Base-by-base conservation (phyloP, 1,140 invertebrate genomes). In the Asbolus verrucosus region DNA sequence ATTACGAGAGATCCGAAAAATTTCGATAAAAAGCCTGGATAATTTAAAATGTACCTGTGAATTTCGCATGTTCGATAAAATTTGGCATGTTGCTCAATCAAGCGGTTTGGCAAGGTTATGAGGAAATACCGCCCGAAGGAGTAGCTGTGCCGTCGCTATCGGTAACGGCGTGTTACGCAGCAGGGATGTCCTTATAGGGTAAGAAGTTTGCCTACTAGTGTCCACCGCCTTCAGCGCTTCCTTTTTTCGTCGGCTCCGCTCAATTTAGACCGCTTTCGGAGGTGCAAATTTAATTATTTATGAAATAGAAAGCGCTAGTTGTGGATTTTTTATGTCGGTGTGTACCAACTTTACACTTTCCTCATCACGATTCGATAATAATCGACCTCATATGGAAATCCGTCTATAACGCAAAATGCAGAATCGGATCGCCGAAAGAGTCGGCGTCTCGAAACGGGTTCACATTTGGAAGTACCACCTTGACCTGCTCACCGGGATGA, bases 141-240 rank as follows among this genome's bases (percentile, higher is more conserved):
- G 5, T 36, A 2, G 33, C 11, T 11, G n/a, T 36, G 33, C 33
- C 33, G 33, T 65, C 67, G 31, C 33, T 19, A 41, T 60, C 59
- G 14, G 54, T 38, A 46, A 54, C 31, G 54, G 65, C 70, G 65
- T 72, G 54, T 72, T 72, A 72, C 70, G 70, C 65, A 54, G 66
- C 38, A 38, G 59, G 38, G 30, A 61, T 65, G 31, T 67, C 70
- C 70, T 67, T 72, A 54, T 72, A 72, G 65, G 70, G 70, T 62
- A 72, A 72, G 65, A 67, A 60, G 70, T 72, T 72, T 68, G 68
- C 70, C 70, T 72, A 72, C 70, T 72, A 54, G 70, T 65, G 41
- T 59, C 61, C 62, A 59, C 24, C 59, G 21, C 59, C 33, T 15
- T 14, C 27, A 30, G 18, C 30, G 18, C 16, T 24, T 39, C 39